phyloP scores from a whole-genome alignment of 2,888 invertebrate species.

The Caenorhabditis panamensis region DNA sequence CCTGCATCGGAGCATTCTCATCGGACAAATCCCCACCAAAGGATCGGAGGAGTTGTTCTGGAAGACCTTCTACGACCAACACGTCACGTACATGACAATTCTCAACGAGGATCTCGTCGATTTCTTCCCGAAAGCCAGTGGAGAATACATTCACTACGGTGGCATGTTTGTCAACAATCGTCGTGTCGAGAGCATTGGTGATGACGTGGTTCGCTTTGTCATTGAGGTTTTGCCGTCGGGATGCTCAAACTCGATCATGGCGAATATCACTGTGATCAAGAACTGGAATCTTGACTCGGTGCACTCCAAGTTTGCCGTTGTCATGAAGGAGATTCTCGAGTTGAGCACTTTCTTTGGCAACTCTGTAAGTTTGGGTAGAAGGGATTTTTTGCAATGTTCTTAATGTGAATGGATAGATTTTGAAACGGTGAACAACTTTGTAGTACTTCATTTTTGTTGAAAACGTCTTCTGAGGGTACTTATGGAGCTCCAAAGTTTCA shows the following conservation, averaged over 20 bases:
- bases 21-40: constrained; percentile 26
- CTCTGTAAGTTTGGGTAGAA: neutral
- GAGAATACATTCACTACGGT: constrained; percentile 15
- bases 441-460: no score
- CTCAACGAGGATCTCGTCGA: constrained; percentile 4
- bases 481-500: no score
- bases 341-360: neutral
- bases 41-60: constrained; percentile 37
- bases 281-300: constrained; percentile 28
- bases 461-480: no score
- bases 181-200: constrained; percentile 15
- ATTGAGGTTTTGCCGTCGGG: constrained; percentile 42
- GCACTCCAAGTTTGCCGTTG: constrained; percentile 19
- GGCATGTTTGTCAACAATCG: constrained; percentile 45
- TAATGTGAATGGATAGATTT: no score
- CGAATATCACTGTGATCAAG: constrained; percentile 21
- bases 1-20: constrained; percentile 8
- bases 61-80: constrained; percentile 28
- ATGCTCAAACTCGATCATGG: constrained; percentile 38
- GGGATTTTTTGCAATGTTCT: neutral
- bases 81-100: constrained; percentile 22
- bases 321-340: constrained; percentile 33
- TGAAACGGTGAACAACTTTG: no score
- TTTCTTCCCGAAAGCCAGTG: constrained; percentile 14
- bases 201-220: constrained; percentile 26